These are phyloP conservation scores for Metaphire vulgaris DNA, from an alignment of 1,140 invertebrate species.

Conservation along the genomic window DNA sequence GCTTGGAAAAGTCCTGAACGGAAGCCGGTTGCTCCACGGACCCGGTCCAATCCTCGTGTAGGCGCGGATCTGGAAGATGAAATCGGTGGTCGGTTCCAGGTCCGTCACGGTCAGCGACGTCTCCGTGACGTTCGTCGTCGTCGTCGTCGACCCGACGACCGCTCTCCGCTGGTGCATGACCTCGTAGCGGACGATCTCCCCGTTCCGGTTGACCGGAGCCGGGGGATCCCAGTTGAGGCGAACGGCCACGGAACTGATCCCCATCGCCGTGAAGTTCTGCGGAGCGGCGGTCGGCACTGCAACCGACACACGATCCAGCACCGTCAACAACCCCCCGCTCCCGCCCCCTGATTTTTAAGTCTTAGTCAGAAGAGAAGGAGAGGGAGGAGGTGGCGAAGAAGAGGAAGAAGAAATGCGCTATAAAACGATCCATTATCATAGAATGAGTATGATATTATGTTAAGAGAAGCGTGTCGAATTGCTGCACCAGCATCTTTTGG, in stretches of 20 bases:
- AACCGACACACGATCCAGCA: too few species aligned
- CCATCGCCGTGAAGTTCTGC: slow-evolving; percentile 53
- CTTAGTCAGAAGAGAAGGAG: too few species aligned
- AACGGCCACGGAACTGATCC: slow-evolving; percentile 43
- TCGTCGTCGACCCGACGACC: slow-evolving; percentile 70
- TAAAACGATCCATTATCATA: too few species aligned
- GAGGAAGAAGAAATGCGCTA: too few species aligned
- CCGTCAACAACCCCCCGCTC: too few species aligned
- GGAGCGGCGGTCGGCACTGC: slow-evolving; percentile 46
- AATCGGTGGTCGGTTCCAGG: slow-evolving; percentile 91
- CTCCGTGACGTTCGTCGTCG: slow-evolving; percentile 70
- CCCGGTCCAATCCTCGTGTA: slow-evolving; percentile 81
- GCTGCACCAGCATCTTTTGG: too few species aligned
- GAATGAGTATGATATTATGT: too few species aligned
- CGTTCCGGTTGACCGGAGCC: slow-evolving; percentile 76
- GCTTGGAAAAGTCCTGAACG: slow-evolving; percentile 65
- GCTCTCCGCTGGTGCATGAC: slow-evolving; percentile 85
- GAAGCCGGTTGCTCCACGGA: slow-evolving; percentile 77
- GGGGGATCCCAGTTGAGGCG: slow-evolving; percentile 74
- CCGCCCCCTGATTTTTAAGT: too few species aligned
- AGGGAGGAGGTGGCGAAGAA: too few species aligned
- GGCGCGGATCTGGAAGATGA: slow-evolving; percentile 84
- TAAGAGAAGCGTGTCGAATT: too few species aligned
- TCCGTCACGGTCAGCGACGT: slow-evolving; percentile 77
- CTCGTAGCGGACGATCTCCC: slow-evolving; percentile 85